Conservation (phyloP, 2,797 vertebrate species). For the Potorous gilbertii region DNA sequence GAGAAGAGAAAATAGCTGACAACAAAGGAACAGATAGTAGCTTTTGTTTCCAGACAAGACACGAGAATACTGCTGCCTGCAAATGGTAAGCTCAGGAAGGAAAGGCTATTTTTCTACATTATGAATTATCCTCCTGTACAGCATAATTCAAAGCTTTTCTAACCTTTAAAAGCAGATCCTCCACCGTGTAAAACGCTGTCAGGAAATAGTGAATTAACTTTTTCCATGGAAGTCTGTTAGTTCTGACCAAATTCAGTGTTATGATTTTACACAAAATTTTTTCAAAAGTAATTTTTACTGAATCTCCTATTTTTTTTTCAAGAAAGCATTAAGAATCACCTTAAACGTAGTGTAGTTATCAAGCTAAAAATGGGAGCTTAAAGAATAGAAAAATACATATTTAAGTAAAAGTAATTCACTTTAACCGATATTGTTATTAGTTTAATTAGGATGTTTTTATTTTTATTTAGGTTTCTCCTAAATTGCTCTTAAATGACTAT, state of each 20-base stretch:
- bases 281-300: conserved; percentile 19
- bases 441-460: background rate
- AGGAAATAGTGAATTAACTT: conserved; percentile 22
- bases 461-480: background rate
- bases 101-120: background rate
- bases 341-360: conserved; percentile 21
- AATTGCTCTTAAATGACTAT: conserved; percentile 27
- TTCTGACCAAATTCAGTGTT: background rate
- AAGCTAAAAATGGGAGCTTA: conserved; percentile 42
- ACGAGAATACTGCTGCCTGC: background rate
- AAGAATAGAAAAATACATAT: conserved; percentile 17
- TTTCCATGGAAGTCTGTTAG: background rate
- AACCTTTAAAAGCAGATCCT: conserved; percentile 43
- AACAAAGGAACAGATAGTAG: background rate
- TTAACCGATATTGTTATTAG: conserved; percentile 15
- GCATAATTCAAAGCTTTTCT: conserved; percentile 4
- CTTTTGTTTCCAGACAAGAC: conserved; percentile 30
- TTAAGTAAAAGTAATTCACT: conserved; percentile 22
- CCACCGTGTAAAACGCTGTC: conserved; percentile 27
- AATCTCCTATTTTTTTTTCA: conserved; percentile 22
- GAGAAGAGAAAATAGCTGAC: conserved; percentile 17
- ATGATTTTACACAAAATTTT: background rate
- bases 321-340: conserved; percentile 32
- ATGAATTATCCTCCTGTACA: background rate
- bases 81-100: conserved; percentile 25